These are phyloP conservation scores for Drosophila mercatorum DNA, from an alignment of 2,888 invertebrate species.

Conservation along the genomic window DNA sequence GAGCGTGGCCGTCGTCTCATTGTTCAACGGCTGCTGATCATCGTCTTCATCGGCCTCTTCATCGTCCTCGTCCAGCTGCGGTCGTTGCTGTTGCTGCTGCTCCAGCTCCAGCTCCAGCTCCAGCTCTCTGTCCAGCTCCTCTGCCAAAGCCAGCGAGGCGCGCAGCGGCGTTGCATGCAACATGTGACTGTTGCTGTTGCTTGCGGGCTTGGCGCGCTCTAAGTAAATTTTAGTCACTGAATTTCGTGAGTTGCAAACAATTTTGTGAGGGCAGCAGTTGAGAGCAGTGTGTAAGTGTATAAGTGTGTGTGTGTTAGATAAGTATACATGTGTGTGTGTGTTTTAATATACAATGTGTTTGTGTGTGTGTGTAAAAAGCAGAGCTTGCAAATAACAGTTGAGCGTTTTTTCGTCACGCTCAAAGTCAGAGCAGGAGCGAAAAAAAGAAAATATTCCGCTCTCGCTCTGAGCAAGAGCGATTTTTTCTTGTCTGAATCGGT, in stretches of 20 bases:
- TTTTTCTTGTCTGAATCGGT: too few relatives aligned
- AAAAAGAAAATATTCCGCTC: too few relatives aligned
- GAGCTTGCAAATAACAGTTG: too few relatives aligned
- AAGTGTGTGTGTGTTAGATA: constrained; percentile 29
- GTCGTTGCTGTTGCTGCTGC: constrained; percentile 8
- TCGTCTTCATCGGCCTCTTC: constrained; percentile 58
- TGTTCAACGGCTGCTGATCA: constrained; percentile 82
- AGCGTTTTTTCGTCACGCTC: too few relatives aligned
- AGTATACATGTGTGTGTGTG: constrained; percentile 10
- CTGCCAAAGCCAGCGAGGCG: constrained; percentile 69
- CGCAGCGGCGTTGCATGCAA: constrained; percentile 51
- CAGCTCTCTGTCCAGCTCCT: constrained; percentile 69
- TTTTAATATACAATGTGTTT: constrained; percentile 36
- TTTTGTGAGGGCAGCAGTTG: constrained; percentile 46
- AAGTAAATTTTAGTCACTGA: constrained; percentile 77
- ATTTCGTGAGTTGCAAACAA: constrained; percentile 49
- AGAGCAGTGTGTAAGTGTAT: constrained; percentile 38
- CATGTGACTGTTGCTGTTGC: constrained; percentile 28
- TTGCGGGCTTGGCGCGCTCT: constrained; percentile 56
- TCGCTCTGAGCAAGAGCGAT: too few relatives aligned
- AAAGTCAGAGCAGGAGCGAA: too few relatives aligned
- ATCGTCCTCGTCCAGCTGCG: constrained; percentile 14
- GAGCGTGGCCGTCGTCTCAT: constrained; percentile 67
- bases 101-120: constrained; percentile 45
- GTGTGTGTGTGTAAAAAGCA: constrained; percentile 31